Percentiles rank a stretch among this genome's conserved stretches.
These are phyloP conservation scores for Brachionus koreanus DNA, from an alignment of 1,140 invertebrate species.

Conservation along the genomic window DNA sequence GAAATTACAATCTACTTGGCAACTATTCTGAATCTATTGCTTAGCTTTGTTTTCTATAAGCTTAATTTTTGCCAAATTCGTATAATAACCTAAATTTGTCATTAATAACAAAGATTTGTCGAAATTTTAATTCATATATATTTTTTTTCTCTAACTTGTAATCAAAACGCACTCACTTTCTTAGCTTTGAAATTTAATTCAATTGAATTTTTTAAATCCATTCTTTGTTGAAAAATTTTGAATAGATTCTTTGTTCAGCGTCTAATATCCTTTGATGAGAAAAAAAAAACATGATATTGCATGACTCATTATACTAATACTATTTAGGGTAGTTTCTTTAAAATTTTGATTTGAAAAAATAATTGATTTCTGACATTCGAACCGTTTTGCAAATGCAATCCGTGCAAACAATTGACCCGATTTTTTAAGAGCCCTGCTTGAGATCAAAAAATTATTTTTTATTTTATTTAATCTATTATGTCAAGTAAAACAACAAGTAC, in stretches of 20 bases:
- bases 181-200: conserved; percentile 1
- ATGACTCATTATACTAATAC: not conserved
- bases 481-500: no score
- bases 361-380: not conserved
- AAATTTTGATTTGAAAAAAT: not conserved
- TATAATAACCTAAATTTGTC: conserved; percentile 36
- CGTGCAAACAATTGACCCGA: not conserved
- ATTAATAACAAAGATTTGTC: not conserved
- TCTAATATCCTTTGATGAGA: not conserved
- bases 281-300: not conserved
- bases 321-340: not conserved
- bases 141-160: not conserved
- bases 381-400: not conserved
- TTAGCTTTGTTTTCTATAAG: not conserved
- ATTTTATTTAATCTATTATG: no score
- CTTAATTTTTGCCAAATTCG: not conserved
- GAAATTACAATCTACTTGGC: not conserved
- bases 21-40: not conserved
- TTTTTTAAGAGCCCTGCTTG: not conserved
- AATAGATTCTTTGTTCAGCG: not conserved
- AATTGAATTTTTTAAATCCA: not conserved
- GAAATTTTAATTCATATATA: not conserved
- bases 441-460: not conserved
- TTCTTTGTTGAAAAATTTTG: not conserved
- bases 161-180: not conserved